A percentile compares a stretch with the other conserved stretches of the same genome.
Evolutionary conservation across 2,113 vertebrate species (phyloP).

Genomic region (Gnathonemus longibarbis): DNA sequence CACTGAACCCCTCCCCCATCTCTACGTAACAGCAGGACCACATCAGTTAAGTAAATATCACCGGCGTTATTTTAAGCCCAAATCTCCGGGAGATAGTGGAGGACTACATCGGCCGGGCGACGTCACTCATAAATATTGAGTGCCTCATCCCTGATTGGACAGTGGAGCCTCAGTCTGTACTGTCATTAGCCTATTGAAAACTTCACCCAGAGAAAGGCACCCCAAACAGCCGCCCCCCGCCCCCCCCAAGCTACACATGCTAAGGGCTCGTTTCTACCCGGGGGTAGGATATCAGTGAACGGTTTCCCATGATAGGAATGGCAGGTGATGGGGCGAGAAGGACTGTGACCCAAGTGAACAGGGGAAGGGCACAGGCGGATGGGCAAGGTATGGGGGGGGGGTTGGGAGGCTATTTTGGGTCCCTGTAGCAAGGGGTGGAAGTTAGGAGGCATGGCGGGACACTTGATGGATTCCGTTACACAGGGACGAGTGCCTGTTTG

Average conservation of each 20-base stretch:
- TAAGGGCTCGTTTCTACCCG: background rate
- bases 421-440: background rate
- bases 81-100: background rate
- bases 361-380: background rate
- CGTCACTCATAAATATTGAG: background rate
- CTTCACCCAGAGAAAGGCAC: background rate
- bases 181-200: background rate
- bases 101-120: background rate
- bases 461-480: background rate
- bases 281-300: background rate
- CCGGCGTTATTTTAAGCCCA: background rate
- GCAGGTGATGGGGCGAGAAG: background rate
- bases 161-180: background rate
- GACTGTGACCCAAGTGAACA: background rate
- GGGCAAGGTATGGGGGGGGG: background rate
- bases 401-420: background rate
- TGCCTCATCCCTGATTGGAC: background rate
- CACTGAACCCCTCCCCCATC: background rate
- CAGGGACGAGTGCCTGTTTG: background rate
- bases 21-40: background rate
- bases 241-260: background rate
- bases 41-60: background rate
- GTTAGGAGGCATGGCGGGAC: background rate
- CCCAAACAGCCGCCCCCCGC: background rate
- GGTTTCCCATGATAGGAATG: background rate